Percentiles rank a stretch among this genome's conserved stretches.
Conservation (phyloP, 2,888 invertebrate species). For the Drosophila imparisetae region DNA sequence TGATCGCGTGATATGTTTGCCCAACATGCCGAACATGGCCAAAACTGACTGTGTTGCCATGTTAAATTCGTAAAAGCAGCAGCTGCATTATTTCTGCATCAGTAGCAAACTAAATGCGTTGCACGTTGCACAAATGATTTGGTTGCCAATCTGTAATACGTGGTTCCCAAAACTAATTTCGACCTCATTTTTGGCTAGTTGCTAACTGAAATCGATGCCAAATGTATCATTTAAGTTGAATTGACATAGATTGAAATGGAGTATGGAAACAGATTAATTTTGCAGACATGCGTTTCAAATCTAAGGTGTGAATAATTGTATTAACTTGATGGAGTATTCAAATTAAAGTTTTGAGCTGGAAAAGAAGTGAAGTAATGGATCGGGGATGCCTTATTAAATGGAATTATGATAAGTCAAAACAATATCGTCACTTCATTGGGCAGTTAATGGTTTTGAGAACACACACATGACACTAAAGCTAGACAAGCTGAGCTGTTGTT, state of each 20-base stretch:
- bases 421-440: constrained; percentile 1
- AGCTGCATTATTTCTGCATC: constrained; percentile 30
- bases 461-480: constrained; percentile 1
- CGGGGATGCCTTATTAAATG: neutral
- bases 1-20: constrained; percentile 78
- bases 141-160: neutral
- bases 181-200: neutral
- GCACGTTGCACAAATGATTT: constrained; percentile 1
- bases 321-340: neutral
- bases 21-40: constrained; percentile 42
- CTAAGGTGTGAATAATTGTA: neutral
- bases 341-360: neutral
- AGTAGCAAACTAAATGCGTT: constrained; percentile 16
- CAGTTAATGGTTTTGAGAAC: constrained; percentile 1
- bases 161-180: constrained; percentile 9
- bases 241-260: neutral
- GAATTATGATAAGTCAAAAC: neutral
- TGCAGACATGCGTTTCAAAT: neutral
- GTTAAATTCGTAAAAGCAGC: constrained; percentile 5
- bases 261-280: neutral
- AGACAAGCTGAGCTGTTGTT: constrained; percentile 16
- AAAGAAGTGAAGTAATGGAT: neutral
- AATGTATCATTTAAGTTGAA: neutral
- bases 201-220: neutral
- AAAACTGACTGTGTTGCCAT: constrained; percentile 30